phyloP scores from a whole-genome alignment of 2,113 vertebrate species.

The Chaetops frenatus region DNA sequence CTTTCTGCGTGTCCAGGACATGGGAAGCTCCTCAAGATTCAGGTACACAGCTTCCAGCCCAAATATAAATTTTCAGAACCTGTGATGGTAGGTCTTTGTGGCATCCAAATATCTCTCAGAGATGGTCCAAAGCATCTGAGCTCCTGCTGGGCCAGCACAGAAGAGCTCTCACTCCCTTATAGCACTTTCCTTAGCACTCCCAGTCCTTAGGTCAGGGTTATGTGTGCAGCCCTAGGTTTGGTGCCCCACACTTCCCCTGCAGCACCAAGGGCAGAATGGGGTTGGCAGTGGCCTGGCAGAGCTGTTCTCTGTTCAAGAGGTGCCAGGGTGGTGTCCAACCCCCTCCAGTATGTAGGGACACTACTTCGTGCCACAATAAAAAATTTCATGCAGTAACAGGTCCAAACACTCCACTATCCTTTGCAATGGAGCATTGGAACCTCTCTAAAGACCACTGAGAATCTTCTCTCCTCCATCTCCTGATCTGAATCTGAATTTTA shows the following conservation, averaged over 20 bases:
- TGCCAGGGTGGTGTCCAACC: not conserved
- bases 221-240: rapidly evolving
- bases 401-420: not conserved
- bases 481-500: not conserved
- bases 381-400: not conserved
- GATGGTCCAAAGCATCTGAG: not conserved
- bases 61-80: not conserved
- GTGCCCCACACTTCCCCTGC: rapidly evolving
- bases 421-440: not conserved
- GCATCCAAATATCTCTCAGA: not conserved
- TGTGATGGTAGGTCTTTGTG: not conserved
- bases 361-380: not conserved
- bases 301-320: not conserved
- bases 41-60: not conserved
- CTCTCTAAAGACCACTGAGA: not conserved
- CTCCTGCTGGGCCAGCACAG: not conserved
- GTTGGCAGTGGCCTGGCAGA: rapidly evolving
- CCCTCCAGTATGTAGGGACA: rapidly evolving
- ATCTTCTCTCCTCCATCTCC: not conserved
- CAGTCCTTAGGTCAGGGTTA: not conserved
- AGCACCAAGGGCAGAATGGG: rapidly evolving
- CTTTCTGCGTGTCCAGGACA: not conserved
- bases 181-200: not conserved
- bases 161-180: rapidly evolving
- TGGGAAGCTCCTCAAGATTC: not conserved